phyloP scores from a whole-genome alignment of 2,888 invertebrate species.

The Catonia carolina region DNA sequence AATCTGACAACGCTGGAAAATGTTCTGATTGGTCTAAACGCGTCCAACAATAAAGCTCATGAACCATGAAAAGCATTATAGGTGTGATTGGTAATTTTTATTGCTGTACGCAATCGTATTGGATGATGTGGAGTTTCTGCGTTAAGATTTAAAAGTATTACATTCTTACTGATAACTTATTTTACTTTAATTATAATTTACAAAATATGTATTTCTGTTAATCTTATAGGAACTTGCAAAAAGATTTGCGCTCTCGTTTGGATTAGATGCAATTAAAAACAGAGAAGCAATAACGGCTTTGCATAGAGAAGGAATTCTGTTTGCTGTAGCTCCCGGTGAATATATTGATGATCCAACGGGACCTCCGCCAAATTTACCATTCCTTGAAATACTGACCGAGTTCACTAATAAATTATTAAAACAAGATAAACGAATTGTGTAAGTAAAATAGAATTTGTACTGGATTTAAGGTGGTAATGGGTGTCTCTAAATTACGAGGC shows the following conservation, averaged over 20 bases:
- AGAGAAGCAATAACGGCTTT: constrained; percentile 92
- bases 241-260: constrained; percentile 93
- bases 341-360: constrained; percentile 59
- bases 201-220: constrained; percentile 4
- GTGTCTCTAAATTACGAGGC: no score
- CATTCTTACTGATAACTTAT: no score
- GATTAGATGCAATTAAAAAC: constrained; percentile 93
- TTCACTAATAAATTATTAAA: constrained; percentile 93
- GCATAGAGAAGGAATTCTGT: constrained; percentile 89
- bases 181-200: no score
- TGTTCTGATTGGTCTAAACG: no score
- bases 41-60: no score
- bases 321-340: constrained; percentile 65
- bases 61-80: no score
- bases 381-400: constrained; percentile 92
- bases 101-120: no score
- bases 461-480: neutral
- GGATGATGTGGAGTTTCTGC: no score
- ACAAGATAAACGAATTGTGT: constrained; percentile 92
- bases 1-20: no score
- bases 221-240: constrained; percentile 78
- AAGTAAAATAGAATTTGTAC: constrained; percentile 38
- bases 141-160: no score
- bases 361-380: constrained; percentile 80
- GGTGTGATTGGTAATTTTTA: no score